Evolutionary conservation across 2,888 invertebrate genomes (phyloP).

Genomic region (Deroplatys truncata): DNA sequence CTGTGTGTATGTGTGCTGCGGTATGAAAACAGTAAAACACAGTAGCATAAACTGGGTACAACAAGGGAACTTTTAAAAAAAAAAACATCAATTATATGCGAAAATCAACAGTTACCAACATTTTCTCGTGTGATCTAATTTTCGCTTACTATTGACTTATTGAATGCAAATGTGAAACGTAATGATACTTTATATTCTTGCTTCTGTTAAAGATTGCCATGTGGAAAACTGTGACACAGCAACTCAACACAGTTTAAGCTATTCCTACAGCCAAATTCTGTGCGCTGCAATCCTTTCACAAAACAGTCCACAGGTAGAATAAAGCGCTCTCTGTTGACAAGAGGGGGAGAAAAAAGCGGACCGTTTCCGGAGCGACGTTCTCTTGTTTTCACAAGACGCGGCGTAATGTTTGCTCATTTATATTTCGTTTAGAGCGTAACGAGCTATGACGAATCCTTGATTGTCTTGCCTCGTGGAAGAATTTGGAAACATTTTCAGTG

Average conservation of each 20-base stretch:
- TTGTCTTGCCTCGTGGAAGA: neutral
- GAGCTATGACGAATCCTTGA: neutral
- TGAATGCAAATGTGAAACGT: too few relatives aligned
- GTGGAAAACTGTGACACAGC: neutral
- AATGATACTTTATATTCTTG: too few relatives aligned
- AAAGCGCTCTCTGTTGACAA: neutral
- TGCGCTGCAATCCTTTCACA: neutral
- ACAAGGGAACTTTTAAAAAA: too few relatives aligned
- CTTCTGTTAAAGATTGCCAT: too few relatives aligned
- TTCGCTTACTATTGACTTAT: too few relatives aligned
- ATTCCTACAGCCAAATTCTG: neutral
- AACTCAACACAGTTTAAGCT: neutral
- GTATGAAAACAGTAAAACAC: too few relatives aligned
- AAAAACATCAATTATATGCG: too few relatives aligned
- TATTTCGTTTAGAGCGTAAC: constrained; percentile 9
- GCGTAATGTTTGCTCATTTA: neutral
- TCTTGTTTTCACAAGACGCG: neutral
- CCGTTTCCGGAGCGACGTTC: neutral
- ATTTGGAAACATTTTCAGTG: neutral
- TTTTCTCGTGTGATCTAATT: too few relatives aligned
- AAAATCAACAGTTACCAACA: too few relatives aligned
- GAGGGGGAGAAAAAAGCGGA: neutral
- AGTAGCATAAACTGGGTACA: too few relatives aligned
- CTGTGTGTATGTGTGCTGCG: too few relatives aligned
- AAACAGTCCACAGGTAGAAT: neutral